These are phyloP conservation scores for Paelopatides confundens DNA, from an alignment of 53 echinoderm and acorn worm genomes.

Conservation along the genomic window DNA sequence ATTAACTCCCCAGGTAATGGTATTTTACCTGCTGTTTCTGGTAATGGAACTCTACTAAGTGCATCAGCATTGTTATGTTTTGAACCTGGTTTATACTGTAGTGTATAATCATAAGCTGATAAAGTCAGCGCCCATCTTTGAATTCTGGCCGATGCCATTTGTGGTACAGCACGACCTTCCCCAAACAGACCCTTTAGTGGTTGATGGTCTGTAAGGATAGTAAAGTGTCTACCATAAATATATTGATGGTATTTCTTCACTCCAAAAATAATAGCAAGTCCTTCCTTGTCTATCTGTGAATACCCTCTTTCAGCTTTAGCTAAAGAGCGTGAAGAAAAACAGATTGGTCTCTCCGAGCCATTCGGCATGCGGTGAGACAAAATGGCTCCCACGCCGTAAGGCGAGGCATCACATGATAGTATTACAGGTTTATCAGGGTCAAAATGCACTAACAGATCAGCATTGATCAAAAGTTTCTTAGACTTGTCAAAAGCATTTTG, in stretches of 20 bases:
- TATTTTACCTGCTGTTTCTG: neutral
- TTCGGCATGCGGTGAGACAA: conserved; percentile 52
- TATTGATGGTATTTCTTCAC: neutral
- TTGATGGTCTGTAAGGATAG: conserved; percentile 26
- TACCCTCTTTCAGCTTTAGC: neutral
- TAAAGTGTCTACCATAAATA: conserved; percentile 1
- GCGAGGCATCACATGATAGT: conserved; percentile 52
- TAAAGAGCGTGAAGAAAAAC: neutral
- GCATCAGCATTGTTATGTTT: conserved; percentile 41
- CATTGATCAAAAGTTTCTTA: conserved; percentile 53
- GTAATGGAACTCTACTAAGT: conserved; percentile 57
- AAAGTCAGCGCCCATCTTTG: conserved; percentile 62
- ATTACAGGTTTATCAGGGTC: conserved; percentile 47
- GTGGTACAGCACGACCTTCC: conserved; percentile 31
- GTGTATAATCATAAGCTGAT: conserved; percentile 51
- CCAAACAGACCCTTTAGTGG: neutral
- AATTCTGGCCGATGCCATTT: conserved; percentile 49
- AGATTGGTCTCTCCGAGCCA: conserved; percentile 57
- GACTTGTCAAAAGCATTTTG: conserved; percentile 60
- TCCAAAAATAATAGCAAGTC: neutral
- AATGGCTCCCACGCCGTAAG: conserved; percentile 69
- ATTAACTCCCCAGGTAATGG: neutral
- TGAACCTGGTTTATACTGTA: neutral
- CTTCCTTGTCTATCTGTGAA: conserved; percentile 17
- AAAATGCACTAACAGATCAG: conserved; percentile 52